Conservation (phyloP, 1,140 invertebrate genomes). For the Pseudachorutes palmiensis region DNA sequence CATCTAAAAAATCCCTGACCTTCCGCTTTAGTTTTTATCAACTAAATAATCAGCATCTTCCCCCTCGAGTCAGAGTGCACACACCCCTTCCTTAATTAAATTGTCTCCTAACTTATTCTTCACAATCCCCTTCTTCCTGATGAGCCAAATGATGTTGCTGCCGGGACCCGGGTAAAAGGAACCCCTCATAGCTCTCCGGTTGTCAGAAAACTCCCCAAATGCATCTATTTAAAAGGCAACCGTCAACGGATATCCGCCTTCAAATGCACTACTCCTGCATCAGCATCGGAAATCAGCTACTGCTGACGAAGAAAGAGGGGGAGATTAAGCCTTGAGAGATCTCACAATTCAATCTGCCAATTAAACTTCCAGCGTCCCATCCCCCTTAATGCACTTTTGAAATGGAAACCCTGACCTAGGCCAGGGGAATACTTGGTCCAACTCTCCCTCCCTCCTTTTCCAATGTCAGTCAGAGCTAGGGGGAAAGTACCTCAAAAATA, state of each 20-base stretch:
- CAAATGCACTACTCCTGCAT: no score
- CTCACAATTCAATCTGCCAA: conserved; percentile 7
- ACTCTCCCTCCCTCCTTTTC: neutral
- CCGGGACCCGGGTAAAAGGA: neutral
- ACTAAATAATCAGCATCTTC: neutral
- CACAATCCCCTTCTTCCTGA: no score
- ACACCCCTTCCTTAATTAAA: neutral
- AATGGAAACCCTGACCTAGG: conserved; percentile 9
- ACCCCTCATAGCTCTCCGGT: neutral
- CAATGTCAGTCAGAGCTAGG: neutral
- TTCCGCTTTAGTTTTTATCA: neutral
- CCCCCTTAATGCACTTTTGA: neutral
- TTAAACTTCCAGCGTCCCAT: neutral
- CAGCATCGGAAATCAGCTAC: no score
- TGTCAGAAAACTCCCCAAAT: no score
- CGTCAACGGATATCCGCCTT: conserved; percentile 9
- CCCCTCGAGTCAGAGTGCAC: neutral
- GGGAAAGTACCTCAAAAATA: neutral
- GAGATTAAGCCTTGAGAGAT: conserved; percentile 1
- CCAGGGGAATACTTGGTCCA: neutral
- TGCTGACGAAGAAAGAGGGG: neutral
- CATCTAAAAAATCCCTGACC: neutral
- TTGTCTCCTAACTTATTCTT: neutral
- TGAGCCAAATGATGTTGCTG: no score
- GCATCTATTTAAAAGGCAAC: neutral